Percentiles rank a stretch among this genome's conserved stretches.
phyloP scores from a whole-genome alignment of 2,888 invertebrate species.

The Caenorhabditis afra region DNA sequence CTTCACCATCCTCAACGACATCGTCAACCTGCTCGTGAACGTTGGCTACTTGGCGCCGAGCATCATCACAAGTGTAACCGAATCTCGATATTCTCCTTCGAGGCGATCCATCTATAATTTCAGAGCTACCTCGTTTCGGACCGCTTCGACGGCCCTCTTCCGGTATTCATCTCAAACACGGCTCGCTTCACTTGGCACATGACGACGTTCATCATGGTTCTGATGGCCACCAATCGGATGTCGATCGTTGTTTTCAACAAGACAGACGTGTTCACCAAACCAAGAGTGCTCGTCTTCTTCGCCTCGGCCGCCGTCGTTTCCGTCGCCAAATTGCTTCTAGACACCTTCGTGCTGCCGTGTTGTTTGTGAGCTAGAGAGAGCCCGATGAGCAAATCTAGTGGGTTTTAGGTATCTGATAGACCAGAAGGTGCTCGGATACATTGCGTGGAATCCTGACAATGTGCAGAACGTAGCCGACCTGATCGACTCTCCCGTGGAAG shows the following conservation, averaged over 20 bases:
- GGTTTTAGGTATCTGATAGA: constrained; percentile 14
- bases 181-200: constrained; percentile 38
- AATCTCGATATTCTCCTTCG: too few species aligned
- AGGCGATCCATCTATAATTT: too few species aligned
- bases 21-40: constrained; percentile 22
- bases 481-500: background rate
- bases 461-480: background rate
- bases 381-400: too few species aligned
- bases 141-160: background rate
- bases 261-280: constrained; percentile 6
- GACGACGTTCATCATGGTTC: constrained; percentile 9
- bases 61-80: constrained; percentile 26
- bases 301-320: background rate
- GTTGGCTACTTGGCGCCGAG: constrained; percentile 25
- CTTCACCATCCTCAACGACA: constrained; percentile 17
- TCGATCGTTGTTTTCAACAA: constrained; percentile 8
- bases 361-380: too few species aligned
- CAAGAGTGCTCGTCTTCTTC: background rate
- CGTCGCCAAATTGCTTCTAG: background rate
- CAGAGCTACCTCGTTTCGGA: constrained; percentile 34
- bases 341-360: constrained; percentile 20
- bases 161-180: constrained; percentile 3
- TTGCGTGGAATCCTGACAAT: constrained; percentile 3
- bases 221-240: constrained; percentile 21
- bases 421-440: constrained; percentile 14